Conservation (phyloP, 1,140 invertebrate species). For the Bombus vancouverensis region DNA sequence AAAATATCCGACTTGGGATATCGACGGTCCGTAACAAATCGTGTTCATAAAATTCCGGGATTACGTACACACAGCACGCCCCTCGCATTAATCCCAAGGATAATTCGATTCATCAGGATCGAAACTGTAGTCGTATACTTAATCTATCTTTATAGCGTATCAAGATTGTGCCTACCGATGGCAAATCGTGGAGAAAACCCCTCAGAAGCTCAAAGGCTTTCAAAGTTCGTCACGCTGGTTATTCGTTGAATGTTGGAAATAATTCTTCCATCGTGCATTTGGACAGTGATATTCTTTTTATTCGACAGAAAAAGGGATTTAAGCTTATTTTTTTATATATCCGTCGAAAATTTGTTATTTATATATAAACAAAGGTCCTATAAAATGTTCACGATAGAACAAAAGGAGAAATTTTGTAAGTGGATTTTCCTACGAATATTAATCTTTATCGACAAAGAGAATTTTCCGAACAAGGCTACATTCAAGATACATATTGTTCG, state of each 20-base stretch:
- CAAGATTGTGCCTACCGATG: conserved; percentile 45
- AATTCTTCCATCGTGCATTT: conserved; percentile 42
- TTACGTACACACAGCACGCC: conserved; percentile 42
- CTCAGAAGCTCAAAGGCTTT: conserved; percentile 32
- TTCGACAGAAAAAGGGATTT: neutral
- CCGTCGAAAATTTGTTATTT: neutral
- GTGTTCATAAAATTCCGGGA: conserved; percentile 56
- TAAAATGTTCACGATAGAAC: too few species aligned
- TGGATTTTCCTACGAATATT: neutral
- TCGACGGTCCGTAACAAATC: conserved; percentile 26
- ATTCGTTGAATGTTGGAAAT: conserved; percentile 41
- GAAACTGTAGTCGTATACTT: conserved; percentile 37
- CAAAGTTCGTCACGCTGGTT: conserved; percentile 55
- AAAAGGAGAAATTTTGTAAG: too few species aligned
- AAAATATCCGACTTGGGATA: neutral
- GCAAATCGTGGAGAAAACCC: conserved; percentile 56
- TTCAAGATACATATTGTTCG: too few species aligned
- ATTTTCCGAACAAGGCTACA: neutral
- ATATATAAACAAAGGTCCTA: too few species aligned
- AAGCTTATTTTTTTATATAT: neutral
- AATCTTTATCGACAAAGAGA: too few species aligned
- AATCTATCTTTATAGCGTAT: conserved; percentile 54
- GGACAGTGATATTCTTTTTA: neutral
- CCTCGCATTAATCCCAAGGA: conserved; percentile 56
- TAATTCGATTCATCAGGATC: conserved; percentile 63